Conservation (phyloP, 2,888 invertebrate genomes). For the Calameuta idolon region DNA sequence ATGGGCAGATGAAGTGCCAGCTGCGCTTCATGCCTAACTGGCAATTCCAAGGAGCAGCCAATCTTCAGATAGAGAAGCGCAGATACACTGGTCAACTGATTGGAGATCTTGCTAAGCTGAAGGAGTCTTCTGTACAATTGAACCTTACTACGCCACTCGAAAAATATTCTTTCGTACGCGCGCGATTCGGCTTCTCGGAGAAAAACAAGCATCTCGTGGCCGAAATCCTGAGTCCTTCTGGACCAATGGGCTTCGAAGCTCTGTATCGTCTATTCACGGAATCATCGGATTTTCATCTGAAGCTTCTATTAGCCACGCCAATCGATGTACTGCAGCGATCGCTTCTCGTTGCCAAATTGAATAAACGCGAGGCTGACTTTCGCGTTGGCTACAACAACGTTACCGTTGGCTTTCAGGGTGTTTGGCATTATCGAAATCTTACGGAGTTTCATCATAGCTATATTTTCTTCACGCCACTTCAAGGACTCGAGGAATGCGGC, state of each 20-base stretch:
- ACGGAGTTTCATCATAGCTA: slow-evolving; percentile 84
- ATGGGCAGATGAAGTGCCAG: slow-evolving; percentile 77
- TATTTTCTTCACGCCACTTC: slow-evolving; percentile 82
- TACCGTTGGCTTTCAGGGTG: slow-evolving; percentile 81
- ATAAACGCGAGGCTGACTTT: slow-evolving; percentile 78
- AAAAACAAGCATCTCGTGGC: slow-evolving; percentile 79
- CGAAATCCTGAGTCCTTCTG: slow-evolving; percentile 76
- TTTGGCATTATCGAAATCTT: slow-evolving; percentile 78
- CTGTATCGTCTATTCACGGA: slow-evolving; percentile 74
- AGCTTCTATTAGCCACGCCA: slow-evolving; percentile 80
- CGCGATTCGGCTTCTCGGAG: slow-evolving; percentile 80
- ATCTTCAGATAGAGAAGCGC: slow-evolving; percentile 78
- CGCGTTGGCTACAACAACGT: slow-evolving; percentile 81
- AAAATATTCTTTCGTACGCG: slow-evolving; percentile 75
- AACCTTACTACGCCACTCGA: slow-evolving; percentile 82
- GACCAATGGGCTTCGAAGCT: slow-evolving; percentile 78
- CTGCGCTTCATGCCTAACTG: slow-evolving; percentile 75
- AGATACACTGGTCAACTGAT: slow-evolving; percentile 72
- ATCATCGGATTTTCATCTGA: slow-evolving; percentile 77
- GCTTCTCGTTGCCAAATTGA: slow-evolving; percentile 77
- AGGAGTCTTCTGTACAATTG: slow-evolving; percentile 80
- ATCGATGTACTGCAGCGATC: slow-evolving; percentile 77
- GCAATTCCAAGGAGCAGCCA: slow-evolving; percentile 77
- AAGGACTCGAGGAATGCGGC: slow-evolving; percentile 82
- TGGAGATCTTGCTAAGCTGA: slow-evolving; percentile 78